Evolutionary conservation across 2,888 invertebrate species (phyloP).

Genomic region (Neocrepidodera transversa): DNA sequence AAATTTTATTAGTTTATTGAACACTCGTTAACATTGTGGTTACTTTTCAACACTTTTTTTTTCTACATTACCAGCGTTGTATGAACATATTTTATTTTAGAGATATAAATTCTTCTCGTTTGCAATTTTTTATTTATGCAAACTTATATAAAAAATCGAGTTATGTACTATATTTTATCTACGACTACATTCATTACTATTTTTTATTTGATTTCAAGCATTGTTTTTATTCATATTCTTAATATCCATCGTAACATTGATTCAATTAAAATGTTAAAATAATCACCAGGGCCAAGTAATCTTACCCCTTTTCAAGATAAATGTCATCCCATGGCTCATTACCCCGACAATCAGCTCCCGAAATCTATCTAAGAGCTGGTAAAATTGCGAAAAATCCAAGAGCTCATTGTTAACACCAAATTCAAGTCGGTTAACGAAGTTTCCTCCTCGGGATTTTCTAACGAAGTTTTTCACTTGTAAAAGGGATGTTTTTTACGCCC

Average conservation of each 20-base stretch:
- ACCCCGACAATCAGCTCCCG: constrained; percentile 53
- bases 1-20: too few relatives aligned
- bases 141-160: too few relatives aligned
- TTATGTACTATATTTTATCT: too few relatives aligned
- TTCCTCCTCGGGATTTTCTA: constrained; percentile 53
- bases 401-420: constrained; percentile 54
- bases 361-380: constrained; percentile 51
- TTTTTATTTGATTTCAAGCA: too few relatives aligned
- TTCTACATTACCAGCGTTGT: too few relatives aligned
- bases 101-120: too few relatives aligned
- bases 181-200: too few relatives aligned
- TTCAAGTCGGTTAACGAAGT: constrained; percentile 53
- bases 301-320: constrained; percentile 60
- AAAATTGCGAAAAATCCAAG: constrained; percentile 52
- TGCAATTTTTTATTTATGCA: too few relatives aligned
- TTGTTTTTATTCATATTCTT: too few relatives aligned
- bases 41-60: too few relatives aligned
- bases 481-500: constrained; percentile 60
- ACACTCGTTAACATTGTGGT: too few relatives aligned
- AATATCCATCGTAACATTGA: constrained; percentile 27
- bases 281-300: constrained; percentile 57
- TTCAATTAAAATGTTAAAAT: constrained; percentile 60
- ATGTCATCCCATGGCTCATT: constrained; percentile 60
- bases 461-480: constrained; percentile 58
- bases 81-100: too few relatives aligned